These are phyloP conservation scores for Hofmannophila pseudospretella DNA, from an alignment of 2,888 invertebrate species.

Conservation along the genomic window DNA sequence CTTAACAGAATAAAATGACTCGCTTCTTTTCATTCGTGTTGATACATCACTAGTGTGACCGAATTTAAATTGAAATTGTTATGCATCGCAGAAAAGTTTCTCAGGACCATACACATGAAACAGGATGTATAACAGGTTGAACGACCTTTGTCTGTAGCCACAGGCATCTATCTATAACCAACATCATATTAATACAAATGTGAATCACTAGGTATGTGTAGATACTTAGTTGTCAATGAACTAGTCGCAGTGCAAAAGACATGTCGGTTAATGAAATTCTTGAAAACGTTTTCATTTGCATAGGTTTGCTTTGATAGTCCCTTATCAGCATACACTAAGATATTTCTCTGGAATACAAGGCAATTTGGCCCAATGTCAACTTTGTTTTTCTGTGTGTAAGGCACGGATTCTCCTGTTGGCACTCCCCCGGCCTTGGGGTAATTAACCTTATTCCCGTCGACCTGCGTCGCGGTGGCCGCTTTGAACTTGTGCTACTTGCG, in stretches of 20 bases:
- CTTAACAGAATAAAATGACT: too few relatives aligned
- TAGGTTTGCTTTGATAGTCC: neutral
- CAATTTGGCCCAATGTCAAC: constrained; percentile 24
- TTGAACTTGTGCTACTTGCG: constrained; percentile 74
- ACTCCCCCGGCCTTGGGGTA: constrained; percentile 61
- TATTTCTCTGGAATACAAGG: too few relatives aligned
- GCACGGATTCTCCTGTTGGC: constrained; percentile 26
- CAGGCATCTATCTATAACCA: constrained; percentile 40
- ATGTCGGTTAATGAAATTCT: constrained; percentile 9
- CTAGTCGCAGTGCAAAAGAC: constrained; percentile 14
- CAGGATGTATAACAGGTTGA: constrained; percentile 56
- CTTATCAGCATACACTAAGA: neutral
- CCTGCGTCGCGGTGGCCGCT: constrained; percentile 45
- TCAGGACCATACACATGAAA: too few relatives aligned
- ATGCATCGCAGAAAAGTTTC: too few relatives aligned
- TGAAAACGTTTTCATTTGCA: constrained; percentile 1
- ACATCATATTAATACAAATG: constrained; percentile 35
- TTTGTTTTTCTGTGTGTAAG: constrained; percentile 27
- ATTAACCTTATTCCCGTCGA: constrained; percentile 62
- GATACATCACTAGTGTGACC: too few relatives aligned
- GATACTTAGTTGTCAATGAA: constrained; percentile 39
- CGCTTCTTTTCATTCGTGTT: too few relatives aligned
- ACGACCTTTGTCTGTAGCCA: constrained; percentile 50
- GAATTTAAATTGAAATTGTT: too few relatives aligned
- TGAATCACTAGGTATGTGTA: constrained; percentile 38